These are phyloP conservation scores for Dioctria rufipes DNA, from an alignment of 2,888 invertebrate genomes.

Conservation along the genomic window DNA sequence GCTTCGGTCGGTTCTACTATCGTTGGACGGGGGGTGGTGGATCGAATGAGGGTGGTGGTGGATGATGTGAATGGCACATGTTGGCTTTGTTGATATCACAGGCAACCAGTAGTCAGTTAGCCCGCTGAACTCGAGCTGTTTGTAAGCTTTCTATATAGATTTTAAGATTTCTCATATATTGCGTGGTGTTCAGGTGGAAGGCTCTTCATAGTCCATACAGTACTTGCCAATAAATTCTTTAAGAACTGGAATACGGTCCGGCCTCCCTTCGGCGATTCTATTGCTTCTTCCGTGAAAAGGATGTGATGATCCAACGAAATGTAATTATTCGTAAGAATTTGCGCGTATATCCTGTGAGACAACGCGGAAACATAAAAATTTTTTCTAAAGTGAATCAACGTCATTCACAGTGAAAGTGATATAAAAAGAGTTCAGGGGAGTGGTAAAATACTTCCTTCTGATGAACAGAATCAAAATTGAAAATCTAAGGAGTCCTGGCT, in stretches of 20 bases:
- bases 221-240: slow-evolving; percentile 5
- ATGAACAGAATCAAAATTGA: slow-evolving; percentile 12
- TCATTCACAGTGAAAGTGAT: slow-evolving; percentile 11
- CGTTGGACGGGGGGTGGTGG: not conserved
- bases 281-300: not conserved
- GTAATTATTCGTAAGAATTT: not conserved
- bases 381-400: not conserved
- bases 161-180: slow-evolving; percentile 5
- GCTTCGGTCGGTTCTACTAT: slow-evolving; percentile 6
- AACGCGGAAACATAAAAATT: not conserved
- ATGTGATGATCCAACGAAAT: not conserved
- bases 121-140: slow-evolving; percentile 45
- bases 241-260: not conserved
- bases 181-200: not conserved
- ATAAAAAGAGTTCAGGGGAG: not conserved
- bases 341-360: not conserved
- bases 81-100: slow-evolving; percentile 41
- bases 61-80: slow-evolving; percentile 35
- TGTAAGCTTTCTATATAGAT: slow-evolving; percentile 21
- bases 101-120: slow-evolving; percentile 20
- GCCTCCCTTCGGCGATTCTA: not conserved
- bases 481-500: slow-evolving; percentile 14
- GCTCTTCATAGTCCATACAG: not conserved
- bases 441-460: slow-evolving; percentile 12
- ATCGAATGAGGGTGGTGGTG: no score